Evolutionary conservation across 2,113 vertebrate species (phyloP), one percentile per base, ranked within the genome.

Genomic region (Chunga burmeisteri): DNA sequence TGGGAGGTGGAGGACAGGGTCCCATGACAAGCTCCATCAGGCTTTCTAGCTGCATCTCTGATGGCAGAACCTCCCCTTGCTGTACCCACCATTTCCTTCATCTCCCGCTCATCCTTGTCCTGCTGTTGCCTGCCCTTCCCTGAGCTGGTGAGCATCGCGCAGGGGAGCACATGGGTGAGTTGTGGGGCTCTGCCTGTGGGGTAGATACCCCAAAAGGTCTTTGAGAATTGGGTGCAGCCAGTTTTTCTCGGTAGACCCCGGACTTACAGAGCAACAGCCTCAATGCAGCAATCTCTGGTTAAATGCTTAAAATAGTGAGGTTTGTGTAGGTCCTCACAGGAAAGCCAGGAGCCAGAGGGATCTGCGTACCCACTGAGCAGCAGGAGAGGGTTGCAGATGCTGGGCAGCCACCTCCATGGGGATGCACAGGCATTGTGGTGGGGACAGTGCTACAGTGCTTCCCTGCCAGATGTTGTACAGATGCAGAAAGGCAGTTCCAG

Each of bases 371-470:
- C 4, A 2, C 30, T 1, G 7, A 78, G 61, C 42, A 61, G 46
- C 32, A 50, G 77, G 26, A 49, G 30, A 50, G 6, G 19, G 67
- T 56, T 52, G 14, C 71, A 56, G 32, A 5, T 0, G 0, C 23
- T 13, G 34, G 34, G 25, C 42, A 78, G 55, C 12, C 78, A 58
- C 26, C 36, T 81, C 46, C 0, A 1, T 11, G n/a, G 20, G 49
- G 38, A 26, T 32, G 17, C 36, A 11, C 0, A 0, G 21, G 7
- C 34, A 17, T 19, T 23, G 8, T 2, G 8, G 25, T n/a, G 47
- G 23, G 47, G 30, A 75, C 50, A 38, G 44, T 26, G 32, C 38
- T 38, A 9, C 19, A 11, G 9, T 38, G 13, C 34, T 70, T 22
- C 20, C 63, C 67, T 58, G 7, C 7, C 13, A 80, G 56, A 23